Evolutionary conservation across 2,888 invertebrate species (phyloP), one percentile per base, ranked within the genome.

Genomic region (Harmothoe impar): DNA sequence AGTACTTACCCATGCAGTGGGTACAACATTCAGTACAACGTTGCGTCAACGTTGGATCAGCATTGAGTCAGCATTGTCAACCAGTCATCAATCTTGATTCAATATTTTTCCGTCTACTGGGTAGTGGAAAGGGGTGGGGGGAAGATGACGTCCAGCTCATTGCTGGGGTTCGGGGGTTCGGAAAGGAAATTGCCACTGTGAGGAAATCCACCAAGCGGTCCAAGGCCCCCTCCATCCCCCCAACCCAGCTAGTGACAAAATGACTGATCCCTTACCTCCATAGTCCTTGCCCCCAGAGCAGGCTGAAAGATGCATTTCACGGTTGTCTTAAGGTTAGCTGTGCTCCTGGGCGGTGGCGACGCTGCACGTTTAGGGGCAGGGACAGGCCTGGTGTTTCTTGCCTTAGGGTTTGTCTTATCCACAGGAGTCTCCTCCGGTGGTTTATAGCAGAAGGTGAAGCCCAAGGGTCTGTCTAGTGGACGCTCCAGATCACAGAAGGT

Each of bases 401-500:
- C 33, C 20, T 25, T 81, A 7, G 81, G 33, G 23, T 35, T 43
- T 15, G 81, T n/a, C 0, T 81, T 81, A 29, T 29, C 77, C 31
- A 29, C 15, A 29, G 77, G 25, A 29, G 20, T 15, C 33, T 33
- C 81, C 81, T 43, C 81, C 35, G 31, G 0, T 23, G 33, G 29
- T 31, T 1, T 81, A 17, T 81, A 77, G 17, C 31, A 12, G 90
- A 91, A 91, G 43, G 68, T 91, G 88, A 91, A 91, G 29, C 54
- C 86, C 43, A 91, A 88, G 0, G 91, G 91, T 5, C 91, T 84
- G 54, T 91, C 91, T 10, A 68, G 33, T 31, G 91, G 91, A 5
- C 91, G 51, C 90, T 89, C 91, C 23, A 91, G 54, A 56, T 91
- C 91, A 56, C 31, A 91, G 43, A 85, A 68, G 54, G 91, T 62